These are phyloP conservation scores for Sterna hirundo DNA, from an alignment of 2,113 vertebrate genomes.

Conservation along the genomic window DNA sequence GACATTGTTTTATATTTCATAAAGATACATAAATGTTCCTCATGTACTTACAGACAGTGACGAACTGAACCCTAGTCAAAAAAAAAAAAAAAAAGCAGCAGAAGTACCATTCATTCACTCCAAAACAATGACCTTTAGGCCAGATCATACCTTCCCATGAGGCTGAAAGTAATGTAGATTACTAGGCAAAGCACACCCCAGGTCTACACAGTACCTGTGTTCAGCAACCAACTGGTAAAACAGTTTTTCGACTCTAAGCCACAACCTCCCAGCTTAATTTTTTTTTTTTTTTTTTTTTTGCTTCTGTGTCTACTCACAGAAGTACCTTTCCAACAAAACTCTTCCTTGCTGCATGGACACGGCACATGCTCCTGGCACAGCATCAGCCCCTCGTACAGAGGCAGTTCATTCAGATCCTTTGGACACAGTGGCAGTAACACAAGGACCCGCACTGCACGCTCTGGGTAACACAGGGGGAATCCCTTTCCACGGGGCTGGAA, in stretches of 20 bases:
- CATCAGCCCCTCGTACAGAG: not conserved
- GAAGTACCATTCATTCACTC: not conserved
- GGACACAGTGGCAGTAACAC: not conserved
- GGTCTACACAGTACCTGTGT: fast-evolving
- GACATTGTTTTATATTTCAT: not conserved
- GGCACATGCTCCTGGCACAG: not conserved
- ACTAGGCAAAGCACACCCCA: not conserved
- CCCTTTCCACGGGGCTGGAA: not conserved
- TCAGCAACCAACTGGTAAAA: not conserved
- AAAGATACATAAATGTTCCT: not conserved
- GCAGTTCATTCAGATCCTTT: not conserved
- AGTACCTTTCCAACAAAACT: not conserved
- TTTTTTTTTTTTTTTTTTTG: not conserved
- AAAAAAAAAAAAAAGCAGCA: not conserved
- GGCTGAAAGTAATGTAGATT: not conserved
- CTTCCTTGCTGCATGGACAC: not conserved
- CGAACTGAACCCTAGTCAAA: not conserved
- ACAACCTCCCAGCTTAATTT: not conserved
- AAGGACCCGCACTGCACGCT: not conserved
- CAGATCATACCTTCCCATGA: not conserved
- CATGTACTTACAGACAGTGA: not conserved
- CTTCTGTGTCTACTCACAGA: not conserved
- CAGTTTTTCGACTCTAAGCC: not conserved
- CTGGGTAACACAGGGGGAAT: not conserved
- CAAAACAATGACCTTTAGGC: not conserved